Evolutionary conservation across 2,888 invertebrate genomes (phyloP).

Genomic region (Corbicula japonica): DNA sequence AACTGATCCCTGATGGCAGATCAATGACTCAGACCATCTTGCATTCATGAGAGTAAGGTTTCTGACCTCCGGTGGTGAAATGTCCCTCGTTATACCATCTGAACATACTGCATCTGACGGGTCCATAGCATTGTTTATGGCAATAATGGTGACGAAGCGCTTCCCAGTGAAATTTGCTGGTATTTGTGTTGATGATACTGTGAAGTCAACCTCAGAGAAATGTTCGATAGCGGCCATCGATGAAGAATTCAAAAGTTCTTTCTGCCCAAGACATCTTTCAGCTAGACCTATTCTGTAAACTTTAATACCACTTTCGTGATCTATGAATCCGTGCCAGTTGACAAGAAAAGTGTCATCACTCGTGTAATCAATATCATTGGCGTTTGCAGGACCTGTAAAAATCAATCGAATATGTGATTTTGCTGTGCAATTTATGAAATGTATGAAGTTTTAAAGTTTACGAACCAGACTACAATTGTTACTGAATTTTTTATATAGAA

Average conservation of each 20-base stretch:
- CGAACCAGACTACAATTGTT: too few relatives aligned
- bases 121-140: conserved; percentile 73
- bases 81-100: conserved; percentile 64
- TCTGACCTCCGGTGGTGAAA: conserved; percentile 47
- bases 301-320: conserved; percentile 75
- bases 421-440: too few relatives aligned
- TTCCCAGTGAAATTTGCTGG: conserved; percentile 51
- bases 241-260: conserved; percentile 10
- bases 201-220: neutral
- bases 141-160: conserved; percentile 70
- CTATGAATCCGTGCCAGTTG: conserved; percentile 73
- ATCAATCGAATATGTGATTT: too few relatives aligned
- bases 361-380: conserved; percentile 75
- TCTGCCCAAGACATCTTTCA: conserved; percentile 22
- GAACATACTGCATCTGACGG: conserved; percentile 72
- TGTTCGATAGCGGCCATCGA: neutral
- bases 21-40: conserved; percentile 21
- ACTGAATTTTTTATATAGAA: too few relatives aligned
- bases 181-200: conserved; percentile 14
- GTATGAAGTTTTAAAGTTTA: too few relatives aligned
- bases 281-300: conserved; percentile 63
- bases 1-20: conserved; percentile 32
- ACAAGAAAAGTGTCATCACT: conserved; percentile 51
- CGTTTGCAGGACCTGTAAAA: too few relatives aligned
- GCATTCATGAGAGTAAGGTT: conserved; percentile 57